Conservation (phyloP, 92 coral and sea anemone species). For the Paramuricea clavata region DNA sequence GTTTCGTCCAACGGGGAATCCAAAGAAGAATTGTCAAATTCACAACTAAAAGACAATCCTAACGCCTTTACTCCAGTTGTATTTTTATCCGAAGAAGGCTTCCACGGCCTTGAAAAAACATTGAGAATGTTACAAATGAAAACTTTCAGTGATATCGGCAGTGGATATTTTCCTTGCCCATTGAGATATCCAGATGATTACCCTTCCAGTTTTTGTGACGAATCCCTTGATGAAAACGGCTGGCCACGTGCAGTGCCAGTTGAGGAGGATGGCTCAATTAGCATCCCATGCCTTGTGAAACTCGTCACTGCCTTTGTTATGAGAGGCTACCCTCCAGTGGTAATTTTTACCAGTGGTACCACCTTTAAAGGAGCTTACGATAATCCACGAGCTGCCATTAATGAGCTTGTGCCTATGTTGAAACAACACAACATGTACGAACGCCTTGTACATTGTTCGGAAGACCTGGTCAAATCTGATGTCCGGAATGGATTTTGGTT, state of each 20-base stretch:
- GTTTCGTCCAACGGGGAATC: no score
- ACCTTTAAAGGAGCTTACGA: no score
- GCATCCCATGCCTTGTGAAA: background rate
- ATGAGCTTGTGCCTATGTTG: no score
- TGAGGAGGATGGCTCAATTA: background rate
- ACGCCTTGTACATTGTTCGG: background rate
- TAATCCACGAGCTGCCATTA: no score
- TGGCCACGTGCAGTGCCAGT: background rate
- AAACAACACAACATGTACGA: background rate
- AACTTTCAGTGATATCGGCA: no score
- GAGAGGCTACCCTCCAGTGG: conserved; percentile 3
- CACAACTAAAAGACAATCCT: background rate
- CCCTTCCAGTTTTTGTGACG: background rate
- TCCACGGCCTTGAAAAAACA: no score
- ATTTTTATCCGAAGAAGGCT: background rate
- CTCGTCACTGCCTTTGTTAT: background rate
- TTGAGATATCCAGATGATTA: no score
- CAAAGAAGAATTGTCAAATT: background rate
- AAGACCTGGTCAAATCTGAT: no score
- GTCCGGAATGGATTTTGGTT: no score
- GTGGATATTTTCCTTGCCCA: conserved; percentile 20
- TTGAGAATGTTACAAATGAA: no score
- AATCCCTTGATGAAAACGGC: background rate
- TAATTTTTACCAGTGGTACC: no score
- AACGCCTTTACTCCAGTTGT: conserved; percentile 22